Conservation (phyloP, 1,140 invertebrate species). For the Drosophila arawakana region DNA sequence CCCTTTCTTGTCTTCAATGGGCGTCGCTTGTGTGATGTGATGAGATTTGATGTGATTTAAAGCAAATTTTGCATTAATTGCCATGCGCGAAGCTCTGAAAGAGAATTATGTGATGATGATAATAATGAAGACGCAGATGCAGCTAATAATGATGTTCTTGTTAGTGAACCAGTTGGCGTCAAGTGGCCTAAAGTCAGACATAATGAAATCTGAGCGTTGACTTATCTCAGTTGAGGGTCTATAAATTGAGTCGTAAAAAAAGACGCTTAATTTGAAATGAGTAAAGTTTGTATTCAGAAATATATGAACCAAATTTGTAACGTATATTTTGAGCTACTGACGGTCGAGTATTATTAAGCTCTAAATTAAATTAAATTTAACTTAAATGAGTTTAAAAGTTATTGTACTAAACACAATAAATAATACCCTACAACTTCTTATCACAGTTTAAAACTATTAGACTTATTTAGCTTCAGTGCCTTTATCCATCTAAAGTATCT, state of each 20-base stretch:
- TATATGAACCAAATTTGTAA: neutral
- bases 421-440: no score
- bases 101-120: slow-evolving; percentile 19
- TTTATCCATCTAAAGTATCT: no score
- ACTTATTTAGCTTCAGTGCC: no score
- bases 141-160: slow-evolving; percentile 28
- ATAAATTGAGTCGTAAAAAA: slow-evolving; percentile 22
- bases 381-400: no score
- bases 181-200: slow-evolving; percentile 17
- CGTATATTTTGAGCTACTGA: no score
- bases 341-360: no score
- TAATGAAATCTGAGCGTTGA: slow-evolving; percentile 6
- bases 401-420: no score
- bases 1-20: neutral
- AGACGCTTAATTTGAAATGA: slow-evolving; percentile 3
- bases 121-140: slow-evolving; percentile 17
- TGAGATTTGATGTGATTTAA: slow-evolving; percentile 53
- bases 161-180: slow-evolving; percentile 22
- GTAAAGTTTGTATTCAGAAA: neutral
- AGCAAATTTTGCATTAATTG: slow-evolving; percentile 63
- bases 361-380: no score
- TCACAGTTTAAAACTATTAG: no score
- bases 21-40: slow-evolving; percentile 15
- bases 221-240: slow-evolving; percentile 7
- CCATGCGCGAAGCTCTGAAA: slow-evolving; percentile 12